phyloP scores from a whole-genome alignment of 2,113 vertebrate genomes.

The Percina caprodes region DNA sequence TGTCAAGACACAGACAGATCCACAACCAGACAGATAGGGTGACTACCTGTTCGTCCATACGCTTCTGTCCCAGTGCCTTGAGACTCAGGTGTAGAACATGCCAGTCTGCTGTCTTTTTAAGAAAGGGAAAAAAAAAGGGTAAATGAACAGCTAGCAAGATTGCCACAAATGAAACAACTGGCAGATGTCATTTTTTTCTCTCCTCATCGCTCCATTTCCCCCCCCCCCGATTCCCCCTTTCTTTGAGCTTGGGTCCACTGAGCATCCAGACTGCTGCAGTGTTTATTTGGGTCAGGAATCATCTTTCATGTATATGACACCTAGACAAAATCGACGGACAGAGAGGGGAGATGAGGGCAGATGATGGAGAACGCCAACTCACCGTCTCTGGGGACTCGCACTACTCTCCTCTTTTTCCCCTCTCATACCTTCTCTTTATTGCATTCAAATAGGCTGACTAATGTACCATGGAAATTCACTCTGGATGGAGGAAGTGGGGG shows the following conservation, averaged over 20 bases:
- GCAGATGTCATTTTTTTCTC: constrained; percentile 70
- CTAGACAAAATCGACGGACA: constrained; percentile 94
- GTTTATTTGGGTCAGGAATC: constrained; percentile 99
- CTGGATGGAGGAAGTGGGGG: constrained; percentile 79
- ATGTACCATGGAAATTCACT: constrained; percentile 99
- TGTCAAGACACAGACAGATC: constrained; percentile 43
- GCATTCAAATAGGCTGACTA: constrained; percentile 99
- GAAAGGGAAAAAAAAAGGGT: constrained; percentile 80
- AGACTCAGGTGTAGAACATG: constrained; percentile 89
- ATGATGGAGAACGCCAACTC: constrained; percentile 95
- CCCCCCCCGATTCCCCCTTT: constrained; percentile 67
- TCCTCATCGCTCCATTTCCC: not conserved
- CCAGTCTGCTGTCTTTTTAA: constrained; percentile 82
- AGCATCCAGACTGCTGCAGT: constrained; percentile 84
- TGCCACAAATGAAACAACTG: constrained; percentile 89
- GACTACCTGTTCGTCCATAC: constrained; percentile 90
- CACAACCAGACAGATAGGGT: constrained; percentile 77
- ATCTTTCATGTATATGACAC: constrained; percentile 98
- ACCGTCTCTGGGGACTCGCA: constrained; percentile 91
- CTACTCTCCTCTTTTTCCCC: constrained; percentile 83
- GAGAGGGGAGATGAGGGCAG: constrained; percentile 94
- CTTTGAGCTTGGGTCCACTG: constrained; percentile 74
- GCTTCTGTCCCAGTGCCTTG: constrained; percentile 87
- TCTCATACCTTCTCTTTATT: constrained; percentile 78
- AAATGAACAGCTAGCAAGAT: constrained; percentile 86